Conservation (phyloP, 2,113 vertebrate genomes). For the Gulo gulo region DNA sequence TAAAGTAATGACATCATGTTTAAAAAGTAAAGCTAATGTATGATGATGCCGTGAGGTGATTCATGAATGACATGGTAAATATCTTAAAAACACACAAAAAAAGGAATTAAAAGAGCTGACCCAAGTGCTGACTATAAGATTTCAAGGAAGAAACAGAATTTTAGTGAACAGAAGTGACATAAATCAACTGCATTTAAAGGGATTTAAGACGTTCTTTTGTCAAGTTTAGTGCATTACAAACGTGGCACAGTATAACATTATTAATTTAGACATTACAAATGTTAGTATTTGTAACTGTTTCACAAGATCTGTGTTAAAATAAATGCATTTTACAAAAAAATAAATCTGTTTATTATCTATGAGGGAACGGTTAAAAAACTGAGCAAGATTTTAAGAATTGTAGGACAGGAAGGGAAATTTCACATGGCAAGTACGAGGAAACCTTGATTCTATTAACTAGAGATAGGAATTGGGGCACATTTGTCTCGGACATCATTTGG, state of each 20-base stretch:
- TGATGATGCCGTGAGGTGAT: too few relatives aligned
- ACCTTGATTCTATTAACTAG: not conserved
- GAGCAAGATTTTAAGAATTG: not conserved
- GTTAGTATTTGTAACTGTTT: not conserved
- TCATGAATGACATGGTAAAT: not conserved
- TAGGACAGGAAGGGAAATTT: conserved; percentile 4
- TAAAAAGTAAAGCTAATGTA: not conserved
- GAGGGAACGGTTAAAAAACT: not conserved
- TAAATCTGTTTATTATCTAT: not conserved
- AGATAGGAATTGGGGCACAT: conserved; percentile 31
- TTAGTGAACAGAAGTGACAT: not conserved
- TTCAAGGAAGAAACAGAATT: not conserved
- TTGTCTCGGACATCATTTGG: not conserved
- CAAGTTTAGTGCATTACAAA: not conserved
- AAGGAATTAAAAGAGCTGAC: not conserved
- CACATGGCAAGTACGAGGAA: not conserved
- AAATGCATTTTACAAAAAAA: not conserved
- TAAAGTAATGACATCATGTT: not conserved
- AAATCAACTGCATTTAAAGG: not conserved
- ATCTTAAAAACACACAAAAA: not conserved
- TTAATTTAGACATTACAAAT: not conserved
- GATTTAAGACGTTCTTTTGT: not conserved
- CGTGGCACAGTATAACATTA: not conserved
- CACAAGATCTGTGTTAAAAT: not conserved
- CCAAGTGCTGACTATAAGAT: not conserved